Evolutionary conservation across 2,113 vertebrate species (phyloP), one percentile per base, ranked within the genome.

Genomic region (Regulus satrapa): DNA sequence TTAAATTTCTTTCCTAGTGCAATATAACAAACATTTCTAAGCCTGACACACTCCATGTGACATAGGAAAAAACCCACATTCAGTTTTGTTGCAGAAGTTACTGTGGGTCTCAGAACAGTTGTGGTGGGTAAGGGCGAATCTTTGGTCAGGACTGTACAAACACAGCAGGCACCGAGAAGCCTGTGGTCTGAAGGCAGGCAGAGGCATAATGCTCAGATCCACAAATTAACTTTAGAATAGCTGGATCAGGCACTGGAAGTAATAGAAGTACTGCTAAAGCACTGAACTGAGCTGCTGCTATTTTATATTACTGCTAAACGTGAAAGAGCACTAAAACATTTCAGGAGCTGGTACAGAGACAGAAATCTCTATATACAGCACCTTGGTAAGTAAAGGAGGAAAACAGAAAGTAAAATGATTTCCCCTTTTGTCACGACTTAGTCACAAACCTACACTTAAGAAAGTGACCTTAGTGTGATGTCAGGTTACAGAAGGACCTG

Each of bases 261-360:
- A 73, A 61, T 17, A 85, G 66, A 92, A 79, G 56, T 88, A 32
- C 54, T 89, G 45, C 36, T 41, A 58, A 87, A 88, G 34, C 49
- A 38, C 67, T 80, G 82, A 90, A 49, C 75, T 62, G 63, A 88
- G 29, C 45, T 62, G 67, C 49, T 94, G 54, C 84, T 94, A 25
- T 77, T 92, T 95, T 85, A n/a, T 89, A 82, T 81, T 87, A n/a
- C 61, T 93, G 68, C 81, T 94, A 68, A 92, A 64, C 54, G 51
- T 43, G 64, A 75, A 95, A 80, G 59, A 91, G 59, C 41, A 62
- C 46, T 73, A 62, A 91, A 86, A 52, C 49, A 64, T 79, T 88
- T 69, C 76, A 79, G 58, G 58, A 73, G 13, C n/a, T 80, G 38
- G 16, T 83, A 41, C 3, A 73, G 58, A 73, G 72, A 61, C 11